Conservation (phyloP, 1,140 invertebrate genomes). For the Lepidurus arcticus region DNA sequence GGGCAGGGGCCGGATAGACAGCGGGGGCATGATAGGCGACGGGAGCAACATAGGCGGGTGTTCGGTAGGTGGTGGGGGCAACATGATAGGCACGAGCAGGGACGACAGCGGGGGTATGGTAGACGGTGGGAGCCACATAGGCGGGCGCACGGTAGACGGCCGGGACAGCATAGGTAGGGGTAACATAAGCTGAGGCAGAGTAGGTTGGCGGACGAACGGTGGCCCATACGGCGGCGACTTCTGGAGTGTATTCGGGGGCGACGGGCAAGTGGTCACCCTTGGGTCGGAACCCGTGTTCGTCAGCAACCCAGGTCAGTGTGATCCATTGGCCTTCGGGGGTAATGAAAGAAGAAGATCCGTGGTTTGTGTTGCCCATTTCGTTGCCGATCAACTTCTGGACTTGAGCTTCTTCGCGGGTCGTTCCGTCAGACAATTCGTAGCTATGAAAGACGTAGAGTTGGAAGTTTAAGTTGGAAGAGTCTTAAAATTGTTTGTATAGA, state of each 20-base stretch:
- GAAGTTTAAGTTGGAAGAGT: background rate
- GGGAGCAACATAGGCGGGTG: too few species aligned
- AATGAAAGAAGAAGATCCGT: slow-evolving; percentile 40
- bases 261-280: slow-evolving; percentile 40
- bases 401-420: slow-evolving; percentile 23
- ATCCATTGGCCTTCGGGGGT: slow-evolving; percentile 38
- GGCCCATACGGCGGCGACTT: slow-evolving; percentile 13
- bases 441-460: background rate
- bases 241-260: slow-evolving; percentile 34
- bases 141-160: too few species aligned
- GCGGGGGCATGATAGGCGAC: background rate
- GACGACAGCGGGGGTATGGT: background rate
- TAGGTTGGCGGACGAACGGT: background rate
- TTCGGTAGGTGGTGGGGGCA: slow-evolving; percentile 34
- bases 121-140: too few species aligned
- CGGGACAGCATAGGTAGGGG: too few species aligned
- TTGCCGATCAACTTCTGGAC: slow-evolving; percentile 31
- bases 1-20: background rate
- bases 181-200: background rate
- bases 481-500: too few species aligned
- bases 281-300: slow-evolving; percentile 41
- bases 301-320: slow-evolving; percentile 38
- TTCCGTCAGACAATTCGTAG: slow-evolving; percentile 26
- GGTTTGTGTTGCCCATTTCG: slow-evolving; percentile 41
- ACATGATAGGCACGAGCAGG: background rate